phyloP scores from a whole-genome alignment of 2,888 invertebrate genomes.

The Clostera curtula region DNA sequence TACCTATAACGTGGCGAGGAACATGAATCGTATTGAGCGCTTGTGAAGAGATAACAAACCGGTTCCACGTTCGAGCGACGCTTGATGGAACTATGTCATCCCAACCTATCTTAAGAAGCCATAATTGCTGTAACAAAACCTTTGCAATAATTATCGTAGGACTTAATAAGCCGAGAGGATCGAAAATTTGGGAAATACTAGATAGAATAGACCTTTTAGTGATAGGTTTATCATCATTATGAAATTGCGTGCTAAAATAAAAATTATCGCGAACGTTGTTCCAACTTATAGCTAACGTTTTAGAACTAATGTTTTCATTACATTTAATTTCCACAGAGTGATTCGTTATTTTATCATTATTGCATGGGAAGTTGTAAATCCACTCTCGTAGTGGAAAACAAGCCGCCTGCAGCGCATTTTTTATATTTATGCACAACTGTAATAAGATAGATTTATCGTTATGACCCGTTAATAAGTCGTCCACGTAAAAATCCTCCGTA shows the following conservation, averaged over 20 bases:
- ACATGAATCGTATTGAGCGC: not conserved
- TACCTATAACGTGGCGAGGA: constrained; percentile 4
- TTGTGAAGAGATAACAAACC: not conserved
- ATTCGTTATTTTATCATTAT: no score
- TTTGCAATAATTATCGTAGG: constrained; percentile 7
- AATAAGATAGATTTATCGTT: not conserved
- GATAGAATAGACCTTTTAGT: constrained; percentile 13
- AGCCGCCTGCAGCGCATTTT: constrained; percentile 3
- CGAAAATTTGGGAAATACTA: constrained; percentile 8
- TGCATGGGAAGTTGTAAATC: constrained; percentile 3
- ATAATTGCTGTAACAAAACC: constrained; percentile 6
- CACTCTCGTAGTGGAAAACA: constrained; percentile 13
- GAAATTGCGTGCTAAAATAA: constrained; percentile 5
- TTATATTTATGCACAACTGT: constrained; percentile 1
- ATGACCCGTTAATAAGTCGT: constrained; percentile 4
- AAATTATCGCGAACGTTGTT: constrained; percentile 5
- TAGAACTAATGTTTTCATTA: constrained; percentile 5
- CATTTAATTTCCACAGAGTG: not conserved
- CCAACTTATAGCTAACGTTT: constrained; percentile 11
- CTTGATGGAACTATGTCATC: constrained; percentile 4
- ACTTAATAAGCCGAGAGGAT: constrained; percentile 9
- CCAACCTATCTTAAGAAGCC: constrained; percentile 9
- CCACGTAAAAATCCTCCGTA: constrained; percentile 4
- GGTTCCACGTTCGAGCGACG: constrained; percentile 2
- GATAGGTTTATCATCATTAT: not conserved